Percentiles rank a stretch among this genome's conserved stretches.
Evolutionary conservation across 2,888 invertebrate species (phyloP).

Genomic region (Latrodectus elegans): DNA sequence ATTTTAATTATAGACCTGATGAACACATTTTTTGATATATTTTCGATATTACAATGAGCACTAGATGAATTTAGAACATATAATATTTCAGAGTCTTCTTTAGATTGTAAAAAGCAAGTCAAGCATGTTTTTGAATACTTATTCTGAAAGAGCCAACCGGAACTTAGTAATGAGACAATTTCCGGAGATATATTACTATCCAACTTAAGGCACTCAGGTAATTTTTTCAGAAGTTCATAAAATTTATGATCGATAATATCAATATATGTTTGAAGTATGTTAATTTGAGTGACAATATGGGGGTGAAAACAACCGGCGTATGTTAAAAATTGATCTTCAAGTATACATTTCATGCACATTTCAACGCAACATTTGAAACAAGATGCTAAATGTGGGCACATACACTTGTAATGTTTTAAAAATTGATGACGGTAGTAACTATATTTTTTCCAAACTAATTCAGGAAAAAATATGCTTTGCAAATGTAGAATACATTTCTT

Average conservation of each 20-base stretch:
- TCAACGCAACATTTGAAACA: conserved; percentile 51
- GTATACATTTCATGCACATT: conserved; percentile 35
- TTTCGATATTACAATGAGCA: background rate
- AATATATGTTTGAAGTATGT: conserved; percentile 49
- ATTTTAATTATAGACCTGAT: conserved; percentile 36
- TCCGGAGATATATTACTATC: conserved; percentile 19
- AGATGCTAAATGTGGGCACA: conserved; percentile 14
- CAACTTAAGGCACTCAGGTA: conserved; percentile 10
- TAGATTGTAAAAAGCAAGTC: conserved; percentile 41
- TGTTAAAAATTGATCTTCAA: conserved; percentile 48
- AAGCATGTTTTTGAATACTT: conserved; percentile 29
- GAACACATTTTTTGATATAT: conserved; percentile 36
- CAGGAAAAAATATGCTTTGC: conserved; percentile 28
- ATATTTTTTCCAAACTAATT: conserved; percentile 54
- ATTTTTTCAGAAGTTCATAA: conserved; percentile 9
- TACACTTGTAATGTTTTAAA: conserved; percentile 29
- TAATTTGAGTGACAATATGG: conserved; percentile 39
- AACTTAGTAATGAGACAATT: conserved; percentile 9
- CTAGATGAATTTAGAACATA: conserved; percentile 23
- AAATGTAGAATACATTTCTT: conserved; percentile 30
- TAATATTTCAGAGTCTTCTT: conserved; percentile 27
- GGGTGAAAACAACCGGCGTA: conserved; percentile 60
- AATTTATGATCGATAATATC: conserved; percentile 40
- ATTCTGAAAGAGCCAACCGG: background rate
- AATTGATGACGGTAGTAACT: conserved; percentile 11